phyloP scores from a whole-genome alignment of 2,888 invertebrate genomes.

The Acleris holmiana region DNA sequence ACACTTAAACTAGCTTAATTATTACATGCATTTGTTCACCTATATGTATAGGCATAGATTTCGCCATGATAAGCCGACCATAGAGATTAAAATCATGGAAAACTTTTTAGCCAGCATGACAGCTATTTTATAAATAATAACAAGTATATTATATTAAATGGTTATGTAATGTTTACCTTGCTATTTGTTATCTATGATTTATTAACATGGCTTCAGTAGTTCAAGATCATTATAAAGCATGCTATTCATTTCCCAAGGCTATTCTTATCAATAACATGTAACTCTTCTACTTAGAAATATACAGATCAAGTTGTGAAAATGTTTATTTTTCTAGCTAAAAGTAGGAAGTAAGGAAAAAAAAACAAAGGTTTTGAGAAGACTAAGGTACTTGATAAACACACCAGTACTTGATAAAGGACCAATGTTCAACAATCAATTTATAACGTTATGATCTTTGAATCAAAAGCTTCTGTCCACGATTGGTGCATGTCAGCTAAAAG shows the following conservation, averaged over 20 bases:
- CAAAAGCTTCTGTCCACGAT: too few species aligned
- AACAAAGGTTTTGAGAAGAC: too few species aligned
- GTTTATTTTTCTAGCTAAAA: too few species aligned
- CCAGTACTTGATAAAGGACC: too few species aligned
- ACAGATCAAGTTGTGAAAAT: too few species aligned
- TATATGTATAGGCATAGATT: background rate
- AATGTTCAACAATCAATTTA: too few species aligned
- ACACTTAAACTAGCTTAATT: background rate
- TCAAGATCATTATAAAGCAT: background rate
- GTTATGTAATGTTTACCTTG: slow-evolving; percentile 31
- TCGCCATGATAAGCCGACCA: slow-evolving; percentile 22
- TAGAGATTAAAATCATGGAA: slow-evolving; percentile 34
- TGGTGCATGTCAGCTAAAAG: too few species aligned
- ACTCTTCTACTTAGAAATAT: too few species aligned
- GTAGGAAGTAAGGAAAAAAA: too few species aligned
- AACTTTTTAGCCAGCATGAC: slow-evolving; percentile 19
- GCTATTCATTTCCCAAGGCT: background rate
- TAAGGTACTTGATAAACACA: too few species aligned
- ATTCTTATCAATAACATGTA: too few species aligned
- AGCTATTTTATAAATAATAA: slow-evolving; percentile 27
- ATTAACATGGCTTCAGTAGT: slow-evolving; percentile 12
- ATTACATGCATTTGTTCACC: background rate
- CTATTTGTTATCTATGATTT: slow-evolving; percentile 25
- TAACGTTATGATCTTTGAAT: too few species aligned
- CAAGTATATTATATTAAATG: slow-evolving; percentile 15